A percentile compares a stretch with the other conserved stretches of the same genome.
Evolutionary conservation across 2,888 invertebrate species (phyloP).

Genomic region (Nipponacmea schrenckii): DNA sequence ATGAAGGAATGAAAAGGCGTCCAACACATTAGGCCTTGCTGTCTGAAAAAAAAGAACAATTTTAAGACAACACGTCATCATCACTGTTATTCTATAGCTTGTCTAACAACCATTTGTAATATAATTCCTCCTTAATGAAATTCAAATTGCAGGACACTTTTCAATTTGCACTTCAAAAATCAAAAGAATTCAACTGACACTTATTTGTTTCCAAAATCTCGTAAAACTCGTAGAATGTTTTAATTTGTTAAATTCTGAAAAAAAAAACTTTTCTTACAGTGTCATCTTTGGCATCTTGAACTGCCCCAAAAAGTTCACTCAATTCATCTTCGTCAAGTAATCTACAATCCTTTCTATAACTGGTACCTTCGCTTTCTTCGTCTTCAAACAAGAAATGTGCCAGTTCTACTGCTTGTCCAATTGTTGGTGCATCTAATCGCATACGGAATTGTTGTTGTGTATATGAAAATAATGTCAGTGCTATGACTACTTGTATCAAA

Average conservation of each 20-base stretch:
- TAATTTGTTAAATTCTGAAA: not conserved
- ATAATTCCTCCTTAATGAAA: no score
- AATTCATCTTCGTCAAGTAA: constrained; percentile 28
- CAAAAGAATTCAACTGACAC: no score
- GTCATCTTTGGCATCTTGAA: constrained; percentile 31
- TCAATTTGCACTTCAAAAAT: no score
- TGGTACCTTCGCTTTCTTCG: not conserved
- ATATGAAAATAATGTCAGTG: no score
- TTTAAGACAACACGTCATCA: not conserved
- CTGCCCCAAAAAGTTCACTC: constrained; percentile 27
- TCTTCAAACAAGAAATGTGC: constrained; percentile 17
- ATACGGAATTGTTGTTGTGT: constrained; percentile 20
- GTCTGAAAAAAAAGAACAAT: constrained; percentile 23
- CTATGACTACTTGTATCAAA: no score
- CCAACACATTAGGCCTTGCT: constrained; percentile 34
- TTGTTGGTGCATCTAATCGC: constrained; percentile 16
- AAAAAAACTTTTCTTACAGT: constrained; percentile 23
- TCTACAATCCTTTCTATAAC: constrained; percentile 31
- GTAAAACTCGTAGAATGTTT: no score
- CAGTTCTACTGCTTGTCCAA: constrained; percentile 28
- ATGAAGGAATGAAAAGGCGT: constrained; percentile 37
- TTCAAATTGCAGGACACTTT: no score
- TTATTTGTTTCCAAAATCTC: no score
- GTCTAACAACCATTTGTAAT: not conserved
- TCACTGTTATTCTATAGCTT: no score